Percentiles rank a stretch among this genome's conserved stretches.
Evolutionary conservation across 1,140 invertebrate species (phyloP).

Genomic region (Oppia nitens): DNA sequence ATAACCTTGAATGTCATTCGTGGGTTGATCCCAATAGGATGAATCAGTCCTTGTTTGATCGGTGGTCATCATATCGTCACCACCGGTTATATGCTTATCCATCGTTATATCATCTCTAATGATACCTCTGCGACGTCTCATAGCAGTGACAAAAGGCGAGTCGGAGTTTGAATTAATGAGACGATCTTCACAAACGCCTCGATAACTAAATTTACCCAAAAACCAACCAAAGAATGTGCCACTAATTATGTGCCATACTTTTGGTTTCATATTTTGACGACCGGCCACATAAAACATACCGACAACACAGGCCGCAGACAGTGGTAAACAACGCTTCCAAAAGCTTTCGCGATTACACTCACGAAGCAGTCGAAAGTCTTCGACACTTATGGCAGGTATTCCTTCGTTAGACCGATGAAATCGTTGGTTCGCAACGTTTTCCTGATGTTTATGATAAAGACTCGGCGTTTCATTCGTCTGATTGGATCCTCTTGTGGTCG

Average conservation of each 20-base stretch:
- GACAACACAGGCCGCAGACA: neutral
- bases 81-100: no score
- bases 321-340: constrained; percentile 37
- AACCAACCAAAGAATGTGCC: constrained; percentile 5
- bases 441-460: no score
- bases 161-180: constrained; percentile 5
- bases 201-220: constrained; percentile 8
- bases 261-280: neutral
- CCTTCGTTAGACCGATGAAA: no score
- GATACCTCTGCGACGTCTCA: neutral
- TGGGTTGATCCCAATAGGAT: neutral
- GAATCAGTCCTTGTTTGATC: no score
- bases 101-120: no score
- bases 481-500: no score
- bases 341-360: constrained; percentile 56
- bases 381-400: constrained; percentile 23
- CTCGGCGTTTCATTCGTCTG: no score
- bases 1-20: neutral
- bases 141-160: constrained; percentile 8
- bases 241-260: neutral
- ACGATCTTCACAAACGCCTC: neutral
- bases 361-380: constrained; percentile 43
- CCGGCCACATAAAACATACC: neutral
- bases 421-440: neutral
- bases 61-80: no score